phyloP scores from a whole-genome alignment of 2,797 vertebrate genomes.

The Poeciliopsis gracilis region DNA sequence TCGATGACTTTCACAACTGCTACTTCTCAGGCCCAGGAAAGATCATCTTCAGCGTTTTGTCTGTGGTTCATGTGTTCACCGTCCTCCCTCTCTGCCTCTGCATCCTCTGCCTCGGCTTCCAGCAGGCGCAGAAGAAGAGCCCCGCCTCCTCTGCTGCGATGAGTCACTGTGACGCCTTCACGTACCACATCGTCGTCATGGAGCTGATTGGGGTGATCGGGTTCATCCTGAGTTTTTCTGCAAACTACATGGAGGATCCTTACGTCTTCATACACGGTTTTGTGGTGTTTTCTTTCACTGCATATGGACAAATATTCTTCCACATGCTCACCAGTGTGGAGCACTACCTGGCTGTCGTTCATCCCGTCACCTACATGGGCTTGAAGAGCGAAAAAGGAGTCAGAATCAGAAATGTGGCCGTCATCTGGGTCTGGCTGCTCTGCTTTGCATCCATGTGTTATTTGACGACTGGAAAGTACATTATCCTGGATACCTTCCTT shows the following conservation, averaged over 20 bases:
- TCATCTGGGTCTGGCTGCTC: slow-evolving; percentile 19
- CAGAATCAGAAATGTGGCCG: slow-evolving; percentile 10
- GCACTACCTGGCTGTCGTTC: slow-evolving; percentile 24
- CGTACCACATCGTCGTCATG: background rate
- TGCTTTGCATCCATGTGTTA: background rate
- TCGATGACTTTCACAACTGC: accelerated
- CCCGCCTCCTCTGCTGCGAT: background rate
- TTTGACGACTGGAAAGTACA: background rate
- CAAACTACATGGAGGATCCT: background rate
- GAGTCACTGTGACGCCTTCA: background rate
- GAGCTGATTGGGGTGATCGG: background rate
- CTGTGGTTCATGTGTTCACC: background rate
- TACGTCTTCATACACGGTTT: accelerated
- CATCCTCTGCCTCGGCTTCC: background rate
- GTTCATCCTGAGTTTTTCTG: background rate
- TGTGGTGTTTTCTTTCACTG: background rate
- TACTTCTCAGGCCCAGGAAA: background rate
- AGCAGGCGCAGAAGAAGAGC: background rate
- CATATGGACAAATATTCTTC: slow-evolving; percentile 8
- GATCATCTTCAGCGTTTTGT: background rate
- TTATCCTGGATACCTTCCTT: slow-evolving; percentile 5
- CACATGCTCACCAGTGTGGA: slow-evolving; percentile 23
- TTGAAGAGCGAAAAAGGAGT: slow-evolving; percentile 11
- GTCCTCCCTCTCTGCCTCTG: background rate
- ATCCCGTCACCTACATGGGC: slow-evolving; percentile 19